Conservation (phyloP, 2,888 invertebrate species). For the Empis stercorea region DNA sequence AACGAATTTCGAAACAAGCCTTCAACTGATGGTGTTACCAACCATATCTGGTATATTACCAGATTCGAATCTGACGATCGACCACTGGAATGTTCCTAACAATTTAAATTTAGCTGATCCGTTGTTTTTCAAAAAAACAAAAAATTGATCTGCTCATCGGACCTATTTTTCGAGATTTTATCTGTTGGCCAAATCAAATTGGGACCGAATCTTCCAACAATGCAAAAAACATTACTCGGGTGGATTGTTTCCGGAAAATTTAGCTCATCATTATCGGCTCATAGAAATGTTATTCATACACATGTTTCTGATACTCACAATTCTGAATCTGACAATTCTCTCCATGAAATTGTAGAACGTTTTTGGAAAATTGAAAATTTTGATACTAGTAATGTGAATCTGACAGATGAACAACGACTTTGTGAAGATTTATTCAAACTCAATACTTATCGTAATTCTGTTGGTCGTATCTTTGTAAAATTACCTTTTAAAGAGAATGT, state of each 20-base stretch:
- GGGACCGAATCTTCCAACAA: constrained; percentile 6
- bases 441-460: constrained; percentile 2
- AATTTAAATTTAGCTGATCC: not conserved
- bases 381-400: constrained; percentile 1
- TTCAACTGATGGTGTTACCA: not conserved
- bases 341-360: not conserved
- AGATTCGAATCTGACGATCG: no score
- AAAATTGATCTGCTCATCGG: not conserved
- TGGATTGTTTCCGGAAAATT: constrained; percentile 6
- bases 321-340: not conserved
- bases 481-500: constrained; percentile 4
- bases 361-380: constrained; percentile 12
- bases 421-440: constrained; percentile 9
- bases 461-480: constrained; percentile 9
- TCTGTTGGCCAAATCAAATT: constrained; percentile 11
- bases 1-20: not conserved
- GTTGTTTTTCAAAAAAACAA: not conserved
- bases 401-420: constrained; percentile 5
- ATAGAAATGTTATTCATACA: no score
- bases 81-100: not conserved
- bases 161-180: constrained; percentile 12
- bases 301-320: no score
- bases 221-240: constrained; percentile 11
- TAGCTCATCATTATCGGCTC: not conserved
- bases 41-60: not conserved